Conservation (phyloP, 2,888 invertebrate genomes). For the Acleris holmiana region DNA sequence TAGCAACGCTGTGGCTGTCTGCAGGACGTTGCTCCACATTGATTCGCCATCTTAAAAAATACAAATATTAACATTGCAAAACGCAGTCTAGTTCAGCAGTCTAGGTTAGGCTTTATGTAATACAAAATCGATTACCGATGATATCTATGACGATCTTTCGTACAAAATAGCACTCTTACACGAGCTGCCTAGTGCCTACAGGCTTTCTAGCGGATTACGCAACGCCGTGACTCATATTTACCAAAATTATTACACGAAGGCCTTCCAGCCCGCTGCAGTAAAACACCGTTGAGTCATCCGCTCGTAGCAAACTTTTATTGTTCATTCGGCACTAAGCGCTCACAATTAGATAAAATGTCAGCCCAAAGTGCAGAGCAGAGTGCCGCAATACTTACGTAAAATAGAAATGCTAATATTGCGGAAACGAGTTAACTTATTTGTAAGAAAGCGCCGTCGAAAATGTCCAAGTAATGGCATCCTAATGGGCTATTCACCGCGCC, state of each 20-base stretch:
- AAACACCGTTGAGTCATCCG: conserved; percentile 58
- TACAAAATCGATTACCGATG: conserved; percentile 50
- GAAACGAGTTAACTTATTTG: conserved; percentile 51
- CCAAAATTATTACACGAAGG: conserved; percentile 55
- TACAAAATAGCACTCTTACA: conserved; percentile 51
- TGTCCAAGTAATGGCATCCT: conserved; percentile 42
- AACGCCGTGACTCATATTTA: conserved; percentile 64
- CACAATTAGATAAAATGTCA: conserved; percentile 40
- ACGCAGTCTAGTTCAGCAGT: conserved; percentile 25
- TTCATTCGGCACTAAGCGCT: conserved; percentile 55
- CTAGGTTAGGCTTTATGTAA: conserved; percentile 48
- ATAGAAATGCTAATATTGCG: conserved; percentile 57
- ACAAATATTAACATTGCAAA: conserved; percentile 18
- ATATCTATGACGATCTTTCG: conserved; percentile 49
- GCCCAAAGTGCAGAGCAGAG: conserved; percentile 43
- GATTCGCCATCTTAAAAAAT: neutral
- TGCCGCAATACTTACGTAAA: conserved; percentile 56
- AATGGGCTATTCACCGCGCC: conserved; percentile 48
- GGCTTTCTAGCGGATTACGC: conserved; percentile 58
- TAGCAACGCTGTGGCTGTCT: conserved; percentile 2
- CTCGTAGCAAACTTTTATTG: conserved; percentile 52
- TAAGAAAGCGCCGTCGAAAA: conserved; percentile 45
- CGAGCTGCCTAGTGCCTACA: conserved; percentile 38
- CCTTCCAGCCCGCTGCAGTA: conserved; percentile 44
- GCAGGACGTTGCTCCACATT: conserved; percentile 25